Evolutionary conservation across 2,797 vertebrate genomes (phyloP), one percentile per base, ranked within the genome.

Genomic region (Platyrinchus mystaceus): DNA sequence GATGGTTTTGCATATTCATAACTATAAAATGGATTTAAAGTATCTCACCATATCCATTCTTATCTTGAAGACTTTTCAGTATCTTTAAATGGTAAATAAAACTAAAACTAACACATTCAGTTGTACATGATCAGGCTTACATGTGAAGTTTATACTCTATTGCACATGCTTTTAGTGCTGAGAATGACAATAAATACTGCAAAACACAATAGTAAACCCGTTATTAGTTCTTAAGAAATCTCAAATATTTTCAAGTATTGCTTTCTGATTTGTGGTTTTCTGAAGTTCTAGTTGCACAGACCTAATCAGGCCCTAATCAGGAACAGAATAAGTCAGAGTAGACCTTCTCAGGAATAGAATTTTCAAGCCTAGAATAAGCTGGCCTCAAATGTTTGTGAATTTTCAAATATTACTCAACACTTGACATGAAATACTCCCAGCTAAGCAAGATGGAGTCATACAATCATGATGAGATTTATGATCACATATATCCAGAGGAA

Each of bases 1-100:
- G 17, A 27, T 86, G 46, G n/a, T 82, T 84, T 86, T 90, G n/a
- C 50, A 44, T 93, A 93, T 80, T 90, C 62, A 67, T 93, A 60
- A 81, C 46, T 47, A 21, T 47, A 55, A 76, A 82, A 76, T 47
- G 75, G 53, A 30, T 71, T 93, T 89, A 50, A 74, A 91, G 20
- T 55, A 55, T 82, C 50, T 90, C 23, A 37, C 26, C 22, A 5
- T 87, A 23, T 62, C 59, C 67, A 18, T 58, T 91, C 18, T 84
- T 86, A 34, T 49, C 41, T 37, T 90, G 39, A 82, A 93, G 55
- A 46, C 59, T 89, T 92, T 94, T 85, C 34, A 3, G 3, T 47
- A 21, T 79, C 71, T 87, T 87, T 24, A 47, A 66, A 73, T 63
- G 28, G 26, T 76, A 89, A 94, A 93, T 93, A 78, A 71, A 88